These are phyloP conservation scores for Microctonus hyperodae DNA, from an alignment of 2,888 invertebrate genomes.

Conservation along the genomic window DNA sequence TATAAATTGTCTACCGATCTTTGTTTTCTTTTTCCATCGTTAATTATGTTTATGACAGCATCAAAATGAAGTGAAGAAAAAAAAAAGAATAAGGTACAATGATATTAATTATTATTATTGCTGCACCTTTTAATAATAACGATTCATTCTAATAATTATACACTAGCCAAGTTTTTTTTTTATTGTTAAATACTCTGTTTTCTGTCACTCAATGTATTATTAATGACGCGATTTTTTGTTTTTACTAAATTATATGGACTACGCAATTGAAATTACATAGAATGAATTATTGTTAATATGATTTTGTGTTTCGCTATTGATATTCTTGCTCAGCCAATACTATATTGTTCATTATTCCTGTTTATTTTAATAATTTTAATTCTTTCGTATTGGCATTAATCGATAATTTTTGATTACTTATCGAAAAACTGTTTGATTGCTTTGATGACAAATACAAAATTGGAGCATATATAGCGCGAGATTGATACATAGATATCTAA, in stretches of 20 bases:
- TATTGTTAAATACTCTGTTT: neutral
- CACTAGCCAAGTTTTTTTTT: neutral
- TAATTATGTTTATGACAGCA: conserved; percentile 6
- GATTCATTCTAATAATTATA: conserved; percentile 1
- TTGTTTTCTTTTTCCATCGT: neutral
- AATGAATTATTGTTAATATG: neutral
- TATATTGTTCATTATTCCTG: neutral
- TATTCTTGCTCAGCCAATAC: neutral
- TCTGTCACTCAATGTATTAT: conserved; percentile 1
- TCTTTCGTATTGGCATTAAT: neutral
- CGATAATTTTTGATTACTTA: conserved; percentile 25
- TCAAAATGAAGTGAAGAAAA: neutral
- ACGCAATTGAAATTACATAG: neutral
- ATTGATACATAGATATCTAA: conserved; percentile 21
- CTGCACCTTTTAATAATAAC: neutral
- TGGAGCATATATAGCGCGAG: neutral
- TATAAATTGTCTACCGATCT: conserved; percentile 19
- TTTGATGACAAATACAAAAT: neutral
- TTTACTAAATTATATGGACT: neutral
- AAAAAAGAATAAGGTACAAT: neutral
- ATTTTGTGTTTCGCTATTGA: neutral
- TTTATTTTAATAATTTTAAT: neutral
- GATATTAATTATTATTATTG: neutral
- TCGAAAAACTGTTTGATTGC: conserved; percentile 25
- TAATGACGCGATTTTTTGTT: neutral